Evolutionary conservation across 2,797 vertebrate genomes (phyloP), one percentile per base, ranked within the genome.

Genomic region (Dermochelys coriacea): DNA sequence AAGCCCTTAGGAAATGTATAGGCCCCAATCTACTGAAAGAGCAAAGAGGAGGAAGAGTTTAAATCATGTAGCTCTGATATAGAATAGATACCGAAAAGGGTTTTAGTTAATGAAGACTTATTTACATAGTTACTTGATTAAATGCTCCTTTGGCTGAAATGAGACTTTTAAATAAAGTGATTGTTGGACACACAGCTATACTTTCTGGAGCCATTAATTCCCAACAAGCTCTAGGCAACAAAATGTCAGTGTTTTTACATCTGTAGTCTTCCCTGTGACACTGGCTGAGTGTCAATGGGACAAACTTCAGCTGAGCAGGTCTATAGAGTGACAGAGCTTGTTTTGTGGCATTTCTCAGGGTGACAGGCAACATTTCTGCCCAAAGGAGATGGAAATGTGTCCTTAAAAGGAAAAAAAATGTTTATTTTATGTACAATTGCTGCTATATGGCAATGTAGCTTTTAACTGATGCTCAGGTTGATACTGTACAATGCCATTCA

Each of bases 381-480:
- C 54, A 84, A 84, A 91, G 52, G 57, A 90, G 64, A 37, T 85
- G 59, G 37, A 86, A 91, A 87, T 4, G 29, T 82, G n/a, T 54
- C 85, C 74, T 80, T 80, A 45, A 85, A 94, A 84, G 75, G 61
- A 84, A 45, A 84, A 45, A 37, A 71, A 41, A 15, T 31, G 49
- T 91, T 94, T 94, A 85, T 89, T 91, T 92, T 82, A 19, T 31
- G 51, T 27, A 47, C 29, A 18, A 5, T 89, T 74, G 83, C 95
- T 92, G 79, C 85, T 82, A 75, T 31, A 87, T 74, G 71, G 75
- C 59, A 52, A 2, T 80, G 74, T 82, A 45, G 79, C 85, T 84
- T 84, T 87, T 93, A 88, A 82, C 12, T 51, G 79, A 45, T 86
- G 41, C 47, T 82, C 87, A 90, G 82, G 29, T 31, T 81, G 51